Conservation (phyloP, 2,888 invertebrate species). For the Nomada ferruginata region DNA sequence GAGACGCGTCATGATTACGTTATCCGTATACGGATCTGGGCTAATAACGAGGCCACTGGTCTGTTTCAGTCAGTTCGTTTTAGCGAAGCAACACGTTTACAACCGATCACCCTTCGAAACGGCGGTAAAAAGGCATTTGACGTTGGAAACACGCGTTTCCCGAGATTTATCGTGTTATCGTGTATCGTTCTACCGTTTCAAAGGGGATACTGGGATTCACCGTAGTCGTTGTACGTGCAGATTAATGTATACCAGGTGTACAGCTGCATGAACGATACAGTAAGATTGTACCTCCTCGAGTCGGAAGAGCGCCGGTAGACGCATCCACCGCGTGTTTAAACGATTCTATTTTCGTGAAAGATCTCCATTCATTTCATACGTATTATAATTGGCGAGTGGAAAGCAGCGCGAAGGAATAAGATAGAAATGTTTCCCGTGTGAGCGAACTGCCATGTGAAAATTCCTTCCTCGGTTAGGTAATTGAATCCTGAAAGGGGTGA, state of each 20-base stretch:
- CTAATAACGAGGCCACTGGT: constrained; percentile 36
- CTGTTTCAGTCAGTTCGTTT: neutral
- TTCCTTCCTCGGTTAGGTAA: no score
- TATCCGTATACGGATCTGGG: constrained; percentile 51
- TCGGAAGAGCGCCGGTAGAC: no score
- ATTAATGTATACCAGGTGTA: neutral
- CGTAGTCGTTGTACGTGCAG: neutral
- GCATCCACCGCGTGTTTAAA: no score
- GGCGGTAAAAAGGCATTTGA: neutral
- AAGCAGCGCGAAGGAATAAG: no score
- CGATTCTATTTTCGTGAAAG: no score
- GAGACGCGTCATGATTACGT: constrained; percentile 50
- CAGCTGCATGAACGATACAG: neutral
- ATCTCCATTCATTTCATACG: no score
- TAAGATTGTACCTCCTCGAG: no score
- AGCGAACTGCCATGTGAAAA: no score
- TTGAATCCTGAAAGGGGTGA: no score
- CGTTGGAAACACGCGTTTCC: constrained; percentile 29
- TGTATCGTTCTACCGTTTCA: neutral
- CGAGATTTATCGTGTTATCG: constrained; percentile 1
- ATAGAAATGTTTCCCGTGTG: no score
- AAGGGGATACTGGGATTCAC: neutral
- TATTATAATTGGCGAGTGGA: no score
- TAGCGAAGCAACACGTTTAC: constrained; percentile 26
- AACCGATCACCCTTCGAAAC: neutral